Conservation (phyloP, 1,140 invertebrate species). For the Trichonephila clavipes region DNA sequence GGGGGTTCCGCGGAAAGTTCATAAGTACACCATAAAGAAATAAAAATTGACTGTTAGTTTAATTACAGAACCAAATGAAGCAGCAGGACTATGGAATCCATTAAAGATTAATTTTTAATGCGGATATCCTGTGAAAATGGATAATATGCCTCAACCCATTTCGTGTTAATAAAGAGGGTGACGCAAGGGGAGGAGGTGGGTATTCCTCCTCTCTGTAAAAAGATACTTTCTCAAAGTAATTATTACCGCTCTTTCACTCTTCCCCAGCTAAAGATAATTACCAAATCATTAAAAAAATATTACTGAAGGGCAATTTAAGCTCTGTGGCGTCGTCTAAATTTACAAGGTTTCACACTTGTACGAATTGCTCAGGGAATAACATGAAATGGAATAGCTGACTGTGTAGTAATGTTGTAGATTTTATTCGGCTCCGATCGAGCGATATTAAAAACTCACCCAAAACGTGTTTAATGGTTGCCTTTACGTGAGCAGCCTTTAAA, state of each 20-base stretch:
- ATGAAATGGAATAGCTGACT: neutral
- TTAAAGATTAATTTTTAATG: slow-evolving; percentile 73
- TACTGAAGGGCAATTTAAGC: slow-evolving; percentile 36
- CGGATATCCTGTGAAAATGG: slow-evolving; percentile 62
- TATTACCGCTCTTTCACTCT: slow-evolving; percentile 53
- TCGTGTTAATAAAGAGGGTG: slow-evolving; percentile 4
- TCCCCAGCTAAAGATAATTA: slow-evolving; percentile 48
- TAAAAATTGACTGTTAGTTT: slow-evolving; percentile 63
- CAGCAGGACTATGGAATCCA: slow-evolving; percentile 61
- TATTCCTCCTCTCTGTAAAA: slow-evolving; percentile 20
- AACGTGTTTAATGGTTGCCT: slow-evolving; percentile 31
- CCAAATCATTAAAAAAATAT: slow-evolving; percentile 64
- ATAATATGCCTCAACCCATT: slow-evolving; percentile 57
- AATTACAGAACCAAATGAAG: slow-evolving; percentile 70
- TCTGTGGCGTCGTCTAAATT: neutral
- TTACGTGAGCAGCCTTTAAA: neutral
- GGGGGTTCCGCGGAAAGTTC: neutral
- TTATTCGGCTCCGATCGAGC: neutral
- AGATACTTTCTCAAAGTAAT: slow-evolving; percentile 62
- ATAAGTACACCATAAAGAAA: slow-evolving; percentile 42
- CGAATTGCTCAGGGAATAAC: slow-evolving; percentile 53
- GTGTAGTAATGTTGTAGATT: neutral
- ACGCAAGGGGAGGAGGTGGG: neutral
- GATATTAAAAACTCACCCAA: slow-evolving; percentile 28
- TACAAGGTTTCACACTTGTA: slow-evolving; percentile 57